Base-by-base conservation (phyloP, 2,797 vertebrate genomes). In the Basileuterus tristriatus region DNA sequence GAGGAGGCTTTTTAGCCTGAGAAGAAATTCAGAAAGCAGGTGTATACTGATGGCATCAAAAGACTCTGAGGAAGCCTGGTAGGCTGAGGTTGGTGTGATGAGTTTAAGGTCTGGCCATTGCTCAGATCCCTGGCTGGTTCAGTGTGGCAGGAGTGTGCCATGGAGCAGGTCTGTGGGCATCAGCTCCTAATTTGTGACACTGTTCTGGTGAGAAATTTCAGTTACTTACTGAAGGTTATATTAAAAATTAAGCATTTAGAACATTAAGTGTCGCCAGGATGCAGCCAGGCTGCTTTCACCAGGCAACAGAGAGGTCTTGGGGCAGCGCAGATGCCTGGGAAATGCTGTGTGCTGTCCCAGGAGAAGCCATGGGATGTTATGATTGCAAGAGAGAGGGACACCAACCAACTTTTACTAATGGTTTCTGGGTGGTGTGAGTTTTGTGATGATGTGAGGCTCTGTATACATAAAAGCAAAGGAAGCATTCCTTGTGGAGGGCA, bases 391-490 rank as follows among this genome's bases (percentile, higher is more conserved):
- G 64, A 89, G 64, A 90, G 63, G 83, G 56, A 91, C 58, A 83
- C 89, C 82, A 94, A 91, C 90, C 82, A 80, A 77, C 60, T 87
- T 89, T 87, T 72, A 59, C 62, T 87, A 59, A 91, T 68, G 85
- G 55, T 95, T 96, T 97, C 93, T 94, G 75, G 52, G 62, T 90
- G 95, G 70, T 86, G 89, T 63, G 81, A 65, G 37, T 92, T 89
- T 70, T 91, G 80, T 85, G 94, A 59, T 92, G 89, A 70, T 87
- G 94, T 80, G 65, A 91, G 6, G 27, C 52, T 11, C 32, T 44
- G 62, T 83, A 64, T 93, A 72, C 60, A 37, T 93, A 82, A 93
- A 21, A 21, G 4, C 60, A 89, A 94, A 94, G 92, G 77, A 91
- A 86, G 83, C 65, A 56, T 52, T 63, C 46, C 94, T 89, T 29